Evolutionary conservation across 1,140 invertebrate genomes (phyloP).

Genomic region (Brachionus angularis): DNA sequence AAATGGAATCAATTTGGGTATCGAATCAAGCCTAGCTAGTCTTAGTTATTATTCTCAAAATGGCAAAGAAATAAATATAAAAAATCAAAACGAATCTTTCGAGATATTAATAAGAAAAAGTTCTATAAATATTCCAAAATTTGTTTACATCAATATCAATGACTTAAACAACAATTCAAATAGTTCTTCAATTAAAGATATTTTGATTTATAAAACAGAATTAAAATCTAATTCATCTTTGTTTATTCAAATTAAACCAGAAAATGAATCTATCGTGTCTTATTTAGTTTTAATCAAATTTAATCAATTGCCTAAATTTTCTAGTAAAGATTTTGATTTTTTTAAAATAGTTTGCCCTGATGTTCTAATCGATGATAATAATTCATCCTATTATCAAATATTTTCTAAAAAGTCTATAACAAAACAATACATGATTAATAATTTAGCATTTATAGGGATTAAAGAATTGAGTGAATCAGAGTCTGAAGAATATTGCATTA

Average conservation of each 20-base stretch:
- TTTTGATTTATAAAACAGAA: background rate
- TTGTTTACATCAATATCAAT: too few relatives aligned
- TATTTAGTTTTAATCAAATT: slow-evolving; percentile 14
- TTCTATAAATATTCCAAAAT: background rate
- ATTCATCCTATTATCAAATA: background rate
- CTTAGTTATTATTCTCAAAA: background rate
- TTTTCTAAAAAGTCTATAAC: slow-evolving; percentile 1
- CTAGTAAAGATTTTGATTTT: background rate
- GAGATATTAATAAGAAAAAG: background rate
- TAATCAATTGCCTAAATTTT: background rate
- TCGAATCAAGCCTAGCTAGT: background rate
- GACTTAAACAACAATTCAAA: background rate
- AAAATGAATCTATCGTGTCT: background rate
- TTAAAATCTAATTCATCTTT: slow-evolving; percentile 1
- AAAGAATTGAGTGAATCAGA: background rate
- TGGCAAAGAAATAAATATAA: background rate
- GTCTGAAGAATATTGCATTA: background rate
- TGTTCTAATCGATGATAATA: background rate
- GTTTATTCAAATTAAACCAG: slow-evolving; percentile 5
- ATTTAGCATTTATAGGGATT: background rate
- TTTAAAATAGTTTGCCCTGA: background rate
- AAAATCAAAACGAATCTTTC: background rate
- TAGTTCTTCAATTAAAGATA: background rate
- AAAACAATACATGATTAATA: background rate
- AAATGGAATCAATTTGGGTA: background rate